Conservation (phyloP, 2,113 vertebrate genomes). For the Candoia aspera region DNA sequence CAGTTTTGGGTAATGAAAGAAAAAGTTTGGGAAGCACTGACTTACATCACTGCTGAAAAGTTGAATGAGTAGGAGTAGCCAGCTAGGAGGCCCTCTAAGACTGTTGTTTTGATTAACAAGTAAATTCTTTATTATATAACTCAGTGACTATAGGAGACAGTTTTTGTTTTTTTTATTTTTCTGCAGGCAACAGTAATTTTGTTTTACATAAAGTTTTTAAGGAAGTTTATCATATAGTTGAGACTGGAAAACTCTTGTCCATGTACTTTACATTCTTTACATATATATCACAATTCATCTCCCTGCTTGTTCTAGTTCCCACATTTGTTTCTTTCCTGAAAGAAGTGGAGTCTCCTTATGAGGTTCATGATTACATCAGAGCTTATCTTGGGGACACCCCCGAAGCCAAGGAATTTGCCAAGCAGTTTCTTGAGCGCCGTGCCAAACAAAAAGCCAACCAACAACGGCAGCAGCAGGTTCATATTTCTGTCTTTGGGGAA, state of each 20-base stretch:
- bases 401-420: conserved; percentile 99
- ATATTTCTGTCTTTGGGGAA: not conserved
- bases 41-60: not conserved
- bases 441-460: conserved; percentile 97
- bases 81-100: not conserved
- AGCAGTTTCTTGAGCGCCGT: conserved; percentile 98
- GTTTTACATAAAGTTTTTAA: not conserved
- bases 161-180: not conserved
- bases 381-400: conserved; percentile 96
- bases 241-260: not conserved
- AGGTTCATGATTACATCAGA: conserved; percentile 97
- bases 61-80: not conserved
- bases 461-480: conserved; percentile 81
- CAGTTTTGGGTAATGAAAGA: no score
- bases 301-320: conserved; percentile 81
- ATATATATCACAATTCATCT: conserved; percentile 41
- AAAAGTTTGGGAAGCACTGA: no score
- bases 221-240: not conserved
- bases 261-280: rapidly evolving
- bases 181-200: not conserved
- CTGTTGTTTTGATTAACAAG: not conserved
- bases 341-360: conserved; percentile 98
- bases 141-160: not conserved
- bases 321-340: conserved; percentile 98
- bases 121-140: not conserved